phyloP scores from a whole-genome alignment of 2,888 invertebrate genomes.

The Drosophila atripex region DNA sequence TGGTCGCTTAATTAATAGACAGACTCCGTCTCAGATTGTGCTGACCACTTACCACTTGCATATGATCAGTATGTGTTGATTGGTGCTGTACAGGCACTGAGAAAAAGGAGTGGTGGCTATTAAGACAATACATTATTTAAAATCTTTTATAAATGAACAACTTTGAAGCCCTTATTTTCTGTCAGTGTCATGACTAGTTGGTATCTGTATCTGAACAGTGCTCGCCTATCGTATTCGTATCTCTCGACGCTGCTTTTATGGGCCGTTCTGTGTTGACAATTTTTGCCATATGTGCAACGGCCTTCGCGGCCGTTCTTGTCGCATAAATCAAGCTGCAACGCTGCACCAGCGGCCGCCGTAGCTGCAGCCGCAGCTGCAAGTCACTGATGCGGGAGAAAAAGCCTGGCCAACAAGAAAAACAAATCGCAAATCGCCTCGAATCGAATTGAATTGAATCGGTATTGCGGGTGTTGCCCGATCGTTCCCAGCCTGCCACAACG shows the following conservation, averaged over 20 bases:
- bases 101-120: background rate
- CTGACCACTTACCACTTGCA: slow-evolving; percentile 56
- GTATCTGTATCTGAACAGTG: slow-evolving; percentile 27
- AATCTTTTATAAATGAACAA: no score
- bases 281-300: slow-evolving; percentile 74
- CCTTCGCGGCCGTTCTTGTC: slow-evolving; percentile 66
- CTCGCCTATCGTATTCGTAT: slow-evolving; percentile 61
- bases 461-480: slow-evolving; percentile 69
- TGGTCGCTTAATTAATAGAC: slow-evolving; percentile 49
- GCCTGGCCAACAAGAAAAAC: slow-evolving; percentile 40
- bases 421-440: slow-evolving; percentile 8
- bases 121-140: no score
- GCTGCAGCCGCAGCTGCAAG: slow-evolving; percentile 35
- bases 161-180: background rate
- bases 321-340: slow-evolving; percentile 70
- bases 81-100: slow-evolving; percentile 45
- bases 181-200: slow-evolving; percentile 17
- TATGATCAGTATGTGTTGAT: slow-evolving; percentile 78
- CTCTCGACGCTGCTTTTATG: slow-evolving; percentile 72
- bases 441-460: slow-evolving; percentile 35
- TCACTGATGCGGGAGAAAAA: slow-evolving; percentile 31
- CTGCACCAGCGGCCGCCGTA: slow-evolving; percentile 7
- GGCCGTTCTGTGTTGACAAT: slow-evolving; percentile 72
- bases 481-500: slow-evolving; percentile 50
- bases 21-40: slow-evolving; percentile 40